These are phyloP conservation scores for Ophioderma brevispina DNA, from an alignment of 35 echinoderm and acorn worm species.

Conservation along the genomic window DNA sequence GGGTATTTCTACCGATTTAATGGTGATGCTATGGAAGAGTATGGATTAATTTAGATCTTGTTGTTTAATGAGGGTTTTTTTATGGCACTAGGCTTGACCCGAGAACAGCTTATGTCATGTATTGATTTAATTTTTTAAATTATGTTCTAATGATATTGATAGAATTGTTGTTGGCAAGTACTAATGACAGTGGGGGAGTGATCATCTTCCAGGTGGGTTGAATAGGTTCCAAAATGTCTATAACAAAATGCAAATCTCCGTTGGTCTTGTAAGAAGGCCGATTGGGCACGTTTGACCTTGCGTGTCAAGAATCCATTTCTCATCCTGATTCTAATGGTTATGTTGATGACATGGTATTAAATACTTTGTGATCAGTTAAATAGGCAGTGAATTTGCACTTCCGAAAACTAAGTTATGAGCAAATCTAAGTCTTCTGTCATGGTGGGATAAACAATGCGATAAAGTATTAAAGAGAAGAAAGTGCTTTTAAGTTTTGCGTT, in stretches of 20 bases:
- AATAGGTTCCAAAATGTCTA: background rate
- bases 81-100: background rate
- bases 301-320: background rate
- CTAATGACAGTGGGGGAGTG: background rate
- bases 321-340: background rate
- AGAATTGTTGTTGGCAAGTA: background rate
- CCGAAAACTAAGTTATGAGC: background rate
- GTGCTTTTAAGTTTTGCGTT: background rate
- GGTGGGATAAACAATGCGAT: background rate
- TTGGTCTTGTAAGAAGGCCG: background rate
- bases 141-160: background rate
- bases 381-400: background rate
- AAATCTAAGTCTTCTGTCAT: background rate
- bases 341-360: background rate
- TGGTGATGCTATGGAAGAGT: background rate
- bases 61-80: conserved; percentile 1
- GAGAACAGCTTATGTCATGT: background rate
- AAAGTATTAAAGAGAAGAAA: background rate
- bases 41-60: too few relatives aligned
- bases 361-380: background rate
- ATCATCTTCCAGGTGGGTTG: background rate
- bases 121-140: conserved; percentile 1
- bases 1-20: conserved; percentile 13
- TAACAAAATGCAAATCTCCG: background rate
- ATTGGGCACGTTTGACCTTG: background rate